These are phyloP conservation scores for Ceratosolen fusciceps DNA, from an alignment of 1,140 invertebrate genomes.

Conservation along the genomic window DNA sequence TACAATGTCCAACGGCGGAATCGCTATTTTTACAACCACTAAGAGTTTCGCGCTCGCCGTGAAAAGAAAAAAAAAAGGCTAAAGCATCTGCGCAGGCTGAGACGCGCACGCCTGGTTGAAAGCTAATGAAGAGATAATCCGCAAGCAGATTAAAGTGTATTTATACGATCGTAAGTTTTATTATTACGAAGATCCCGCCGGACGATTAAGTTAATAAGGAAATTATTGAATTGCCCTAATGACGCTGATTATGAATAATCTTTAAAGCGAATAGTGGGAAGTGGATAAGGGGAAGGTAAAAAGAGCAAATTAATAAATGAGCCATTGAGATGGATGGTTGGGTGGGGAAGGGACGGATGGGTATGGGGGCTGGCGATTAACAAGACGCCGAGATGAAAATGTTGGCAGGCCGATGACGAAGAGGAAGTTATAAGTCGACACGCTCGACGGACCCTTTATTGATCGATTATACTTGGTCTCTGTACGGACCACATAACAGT, in stretches of 20 bases:
- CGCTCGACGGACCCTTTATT: constrained; percentile 21
- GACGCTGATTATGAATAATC: constrained; percentile 9
- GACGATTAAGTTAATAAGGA: constrained; percentile 37
- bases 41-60: background rate
- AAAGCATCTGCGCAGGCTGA: too few species aligned
- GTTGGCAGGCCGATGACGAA: constrained; percentile 16
- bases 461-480: background rate
- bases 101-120: too few species aligned
- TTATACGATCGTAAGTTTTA: constrained; percentile 2
- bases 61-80: too few species aligned
- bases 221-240: constrained; percentile 36
- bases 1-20: background rate
- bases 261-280: background rate
- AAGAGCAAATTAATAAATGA: background rate
- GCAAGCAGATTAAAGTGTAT: background rate
- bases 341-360: background rate
- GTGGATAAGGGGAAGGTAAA: background rate
- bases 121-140: background rate
- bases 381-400: background rate
- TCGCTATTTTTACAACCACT: background rate
- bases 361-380: background rate
- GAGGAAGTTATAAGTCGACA: constrained; percentile 20
- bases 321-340: background rate
- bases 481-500: background rate
- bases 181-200: constrained; percentile 1